These are phyloP conservation scores for Geodia barretti DNA, from an alignment of 37 sponge, comb jelly and placozoan genomes.

Conservation along the genomic window DNA sequence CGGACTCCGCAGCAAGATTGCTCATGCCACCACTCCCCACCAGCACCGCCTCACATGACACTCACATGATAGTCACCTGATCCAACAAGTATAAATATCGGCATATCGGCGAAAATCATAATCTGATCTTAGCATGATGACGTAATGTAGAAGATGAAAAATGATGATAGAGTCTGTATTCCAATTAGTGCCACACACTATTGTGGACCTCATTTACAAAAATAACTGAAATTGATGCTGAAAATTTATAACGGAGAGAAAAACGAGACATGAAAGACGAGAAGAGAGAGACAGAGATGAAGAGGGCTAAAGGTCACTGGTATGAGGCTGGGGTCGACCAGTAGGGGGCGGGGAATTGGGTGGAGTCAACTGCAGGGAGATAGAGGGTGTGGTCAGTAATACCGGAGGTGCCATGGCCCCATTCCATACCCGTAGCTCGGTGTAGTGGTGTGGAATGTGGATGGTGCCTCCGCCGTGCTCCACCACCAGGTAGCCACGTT, in stretches of 20 bases:
- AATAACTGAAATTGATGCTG: no score
- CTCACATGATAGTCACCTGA: no score
- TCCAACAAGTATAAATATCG: no score
- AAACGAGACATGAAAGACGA: no score
- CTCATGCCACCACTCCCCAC: slow-evolving; percentile 34
- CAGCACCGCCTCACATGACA: no score
- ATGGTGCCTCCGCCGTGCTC: slow-evolving; percentile 59
- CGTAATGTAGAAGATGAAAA: no score
- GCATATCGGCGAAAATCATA: no score
- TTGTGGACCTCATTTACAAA: no score
- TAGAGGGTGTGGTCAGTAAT: background rate
- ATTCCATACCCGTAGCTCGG: slow-evolving; percentile 71
- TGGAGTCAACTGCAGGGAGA: background rate
- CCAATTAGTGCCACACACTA: no score
- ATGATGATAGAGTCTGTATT: no score
- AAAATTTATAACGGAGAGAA: no score
- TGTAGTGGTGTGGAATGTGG: slow-evolving; percentile 76
- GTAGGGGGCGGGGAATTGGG: background rate
- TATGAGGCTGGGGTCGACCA: background rate
- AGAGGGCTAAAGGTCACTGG: background rate
- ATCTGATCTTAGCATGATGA: no score
- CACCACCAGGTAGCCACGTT: slow-evolving; percentile 75
- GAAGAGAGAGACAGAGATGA: background rate
- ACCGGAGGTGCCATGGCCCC: background rate
- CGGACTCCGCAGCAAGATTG: slow-evolving; percentile 64